Evolutionary conservation across 2,113 vertebrate species (phyloP), one percentile per base, ranked within the genome.

Genomic region (Ceyx margarethae): DNA sequence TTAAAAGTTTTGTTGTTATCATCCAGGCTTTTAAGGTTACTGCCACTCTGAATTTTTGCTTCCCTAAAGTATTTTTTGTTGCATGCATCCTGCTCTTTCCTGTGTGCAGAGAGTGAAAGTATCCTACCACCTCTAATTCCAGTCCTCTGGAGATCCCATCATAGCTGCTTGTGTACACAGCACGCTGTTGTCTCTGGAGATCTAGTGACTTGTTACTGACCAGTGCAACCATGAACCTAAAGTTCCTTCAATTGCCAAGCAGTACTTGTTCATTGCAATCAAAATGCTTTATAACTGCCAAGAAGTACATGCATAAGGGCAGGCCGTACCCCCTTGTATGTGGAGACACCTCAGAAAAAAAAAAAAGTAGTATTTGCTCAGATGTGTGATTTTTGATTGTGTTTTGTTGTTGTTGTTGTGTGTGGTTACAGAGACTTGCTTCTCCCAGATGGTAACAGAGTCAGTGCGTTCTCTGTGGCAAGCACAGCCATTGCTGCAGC

Each of bases 401-500:
- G 37, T 37, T 37, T 37, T 37, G 37, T 37, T 37, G 37, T 37
- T 37, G 37, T 37, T 37, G 10, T 37, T 37, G 37, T 37, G 37
- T 37, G 62, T 97, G 86, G 10, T 97, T 96, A 91, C 94, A 99
- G 99, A 96, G 99, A 99, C 88, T 97, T 99, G 87, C 98, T 99
- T 71, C 97, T 99, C 43, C 98, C 99, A 9, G 99, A 99, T 4
- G 99, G 99, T 50, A 99, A 99, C 97, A 98, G 99, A 48, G 98
- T 99, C 95, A 99, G 99, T 72, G 99, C 99, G 81, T 99, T 99
- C 94, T 99, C 99, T 81, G 99, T 99, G 84, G 99, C 99, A 58
- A 99, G 99, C 91, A 99, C 99, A 73, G 99, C 99, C 65, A 99
- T 99, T 72, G 99, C 99, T 94, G 99, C 99, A 62, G 99, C 99